Evolutionary conservation across 2,797 vertebrate species (phyloP).

Genomic region (Eleutherodactylus coqui): DNA sequence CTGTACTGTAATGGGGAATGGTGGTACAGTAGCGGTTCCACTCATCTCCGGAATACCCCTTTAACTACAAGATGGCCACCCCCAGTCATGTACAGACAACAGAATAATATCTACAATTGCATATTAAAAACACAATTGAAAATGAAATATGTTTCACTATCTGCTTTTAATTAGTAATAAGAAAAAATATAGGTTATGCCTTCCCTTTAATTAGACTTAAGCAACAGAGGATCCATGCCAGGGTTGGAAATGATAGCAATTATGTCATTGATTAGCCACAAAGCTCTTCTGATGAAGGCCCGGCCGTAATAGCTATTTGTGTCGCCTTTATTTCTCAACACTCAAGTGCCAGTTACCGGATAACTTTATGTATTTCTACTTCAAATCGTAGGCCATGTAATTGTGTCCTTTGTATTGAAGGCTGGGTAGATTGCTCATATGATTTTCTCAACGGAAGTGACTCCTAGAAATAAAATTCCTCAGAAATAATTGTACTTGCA

Average conservation of each 20-base stretch:
- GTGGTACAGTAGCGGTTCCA: too few species aligned
- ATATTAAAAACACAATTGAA: too few species aligned
- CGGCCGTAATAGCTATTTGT: background rate
- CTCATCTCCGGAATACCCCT: too few species aligned
- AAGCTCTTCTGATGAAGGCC: background rate
- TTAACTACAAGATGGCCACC: too few species aligned
- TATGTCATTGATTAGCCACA: background rate
- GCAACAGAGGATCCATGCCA: background rate
- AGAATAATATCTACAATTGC: too few species aligned
- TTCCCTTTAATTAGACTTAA: background rate
- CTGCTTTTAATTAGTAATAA: too few species aligned
- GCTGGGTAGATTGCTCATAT: background rate
- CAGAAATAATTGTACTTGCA: constrained; percentile 25
- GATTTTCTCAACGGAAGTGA: constrained; percentile 42
- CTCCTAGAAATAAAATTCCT: constrained; percentile 23
- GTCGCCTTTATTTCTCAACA: background rate
- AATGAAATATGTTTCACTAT: too few species aligned
- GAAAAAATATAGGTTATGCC: too few species aligned
- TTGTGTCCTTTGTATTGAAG: background rate
- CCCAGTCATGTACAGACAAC: too few species aligned
- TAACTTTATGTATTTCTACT: background rate
- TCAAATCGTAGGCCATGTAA: background rate
- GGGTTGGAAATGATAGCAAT: background rate
- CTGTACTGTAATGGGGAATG: too few species aligned
- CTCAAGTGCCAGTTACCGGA: background rate